Evolutionary conservation across 2,797 vertebrate species (phyloP).

Genomic region (Typhlichthys subterraneus): DNA sequence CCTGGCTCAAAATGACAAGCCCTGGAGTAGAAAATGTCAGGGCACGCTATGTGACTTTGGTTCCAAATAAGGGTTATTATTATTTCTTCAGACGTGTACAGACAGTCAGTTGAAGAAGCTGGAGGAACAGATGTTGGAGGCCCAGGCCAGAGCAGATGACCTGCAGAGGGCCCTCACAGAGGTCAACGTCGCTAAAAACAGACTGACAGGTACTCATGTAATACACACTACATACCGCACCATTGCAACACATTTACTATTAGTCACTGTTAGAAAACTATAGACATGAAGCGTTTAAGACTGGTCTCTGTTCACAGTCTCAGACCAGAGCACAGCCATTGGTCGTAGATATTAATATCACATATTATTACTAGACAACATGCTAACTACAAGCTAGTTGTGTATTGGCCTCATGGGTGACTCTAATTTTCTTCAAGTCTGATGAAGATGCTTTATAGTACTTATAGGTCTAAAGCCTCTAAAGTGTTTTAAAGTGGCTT

Average conservation of each 20-base stretch:
- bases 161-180: constrained; percentile 79
- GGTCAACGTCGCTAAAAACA: constrained; percentile 75
- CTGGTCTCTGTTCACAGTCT: neutral
- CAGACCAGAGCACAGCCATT: constrained; percentile 2
- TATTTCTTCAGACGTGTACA: constrained; percentile 64
- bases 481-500: neutral
- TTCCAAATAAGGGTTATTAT: no score
- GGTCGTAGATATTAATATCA: constrained; percentile 11
- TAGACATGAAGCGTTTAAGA: neutral
- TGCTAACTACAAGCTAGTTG: neutral
- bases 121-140: constrained; percentile 79
- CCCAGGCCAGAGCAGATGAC: constrained; percentile 78
- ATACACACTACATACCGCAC: no score
- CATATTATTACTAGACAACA: constrained; percentile 10
- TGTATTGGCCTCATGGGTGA: constrained; percentile 1
- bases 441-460: neutral
- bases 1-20: no score
- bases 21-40: no score
- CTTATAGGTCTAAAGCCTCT: neutral
- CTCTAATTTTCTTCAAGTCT: neutral
- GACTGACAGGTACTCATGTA: constrained; percentile 71
- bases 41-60: no score
- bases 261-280: neutral
- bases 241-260: no score
- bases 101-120: constrained; percentile 80